Evolutionary conservation across 2,888 invertebrate species (phyloP).

Genomic region (Drosophila setosimentum): DNA sequence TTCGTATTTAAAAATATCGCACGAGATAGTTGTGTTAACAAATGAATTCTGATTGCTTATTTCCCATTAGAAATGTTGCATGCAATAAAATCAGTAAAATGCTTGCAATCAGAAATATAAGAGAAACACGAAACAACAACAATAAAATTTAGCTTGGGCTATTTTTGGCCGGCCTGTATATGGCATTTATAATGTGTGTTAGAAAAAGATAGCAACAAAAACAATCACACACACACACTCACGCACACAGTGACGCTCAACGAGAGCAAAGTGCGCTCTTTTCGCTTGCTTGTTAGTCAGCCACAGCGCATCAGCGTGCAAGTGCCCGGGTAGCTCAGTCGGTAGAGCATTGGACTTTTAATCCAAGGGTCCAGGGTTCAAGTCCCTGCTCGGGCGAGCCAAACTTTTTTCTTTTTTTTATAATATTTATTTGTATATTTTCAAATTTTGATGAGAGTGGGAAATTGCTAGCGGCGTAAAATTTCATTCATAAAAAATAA

Average conservation of each 20-base stretch:
- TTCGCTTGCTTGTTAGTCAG: conserved; percentile 37
- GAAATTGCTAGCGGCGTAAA: conserved; percentile 62
- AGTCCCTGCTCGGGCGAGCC: conserved; percentile 85
- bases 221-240: conserved; percentile 19
- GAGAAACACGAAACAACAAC: conserved; percentile 27
- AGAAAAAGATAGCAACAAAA: conserved; percentile 47
- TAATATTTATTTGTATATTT: conserved; percentile 14
- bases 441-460: conserved; percentile 42
- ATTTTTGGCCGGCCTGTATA: conserved; percentile 33
- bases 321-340: conserved; percentile 85
- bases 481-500: conserved; percentile 66
- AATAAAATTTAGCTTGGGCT: conserved; percentile 8
- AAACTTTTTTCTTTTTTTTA: conserved; percentile 31
- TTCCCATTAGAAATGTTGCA: conserved; percentile 23
- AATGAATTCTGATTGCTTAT: conserved; percentile 4
- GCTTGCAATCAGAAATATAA: background rate
- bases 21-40: background rate
- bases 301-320: conserved; percentile 27
- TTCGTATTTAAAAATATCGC: conserved; percentile 6
- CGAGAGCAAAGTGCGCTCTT: conserved; percentile 40
- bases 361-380: conserved; percentile 86
- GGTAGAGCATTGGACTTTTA: conserved; percentile 86
- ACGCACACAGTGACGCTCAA: background rate
- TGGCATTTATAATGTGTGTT: conserved; percentile 12
- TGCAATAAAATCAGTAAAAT: conserved; percentile 3